Evolutionary conservation across 2,888 invertebrate species (phyloP), one percentile per base, ranked within the genome.

Genomic region (Eledona agricola): DNA sequence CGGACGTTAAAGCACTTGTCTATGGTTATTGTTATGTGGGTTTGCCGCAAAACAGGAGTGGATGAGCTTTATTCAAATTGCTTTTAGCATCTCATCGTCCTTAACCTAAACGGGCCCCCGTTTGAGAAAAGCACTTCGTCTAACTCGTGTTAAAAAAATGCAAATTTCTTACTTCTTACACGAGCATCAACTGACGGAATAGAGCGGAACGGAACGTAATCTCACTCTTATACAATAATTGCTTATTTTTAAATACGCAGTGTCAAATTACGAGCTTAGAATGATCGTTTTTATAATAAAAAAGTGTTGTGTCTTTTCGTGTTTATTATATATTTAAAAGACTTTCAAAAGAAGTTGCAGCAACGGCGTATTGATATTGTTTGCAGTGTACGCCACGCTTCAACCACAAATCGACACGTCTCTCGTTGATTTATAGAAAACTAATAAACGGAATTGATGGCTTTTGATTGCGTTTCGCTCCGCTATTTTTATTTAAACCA

Each of bases 31-130:
- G 23, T 50, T 40, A 25, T 29, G 47, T 28, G 9, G 19, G 28
- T 20, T 28, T 35, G 26, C 31, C 10, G 20, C 40, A 22, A 6
- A 28, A 26, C 4, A 17, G 31, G 15, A 35, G 19, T 25, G 45
- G 19, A 19, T 17, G 12, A 38, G 17, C 17, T 51, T 37, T 35
- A 51, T 51, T 51, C 31, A 51, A 51, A 51, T 51, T 51, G 12
- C 23, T 22, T 45, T 37, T 19, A 29, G 37, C 29, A 51, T 51
- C 26, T 23, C 28, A 42, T 42, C 42, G 16, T 9, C 26, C 26
- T 50, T 28, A 50, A 50, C 34, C 42, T n/a, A 12, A 26, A 42
- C 29, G 26, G 19, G 10, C 43, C 28, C 15, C 11, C 11, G 6
- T 46, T 15, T n/a, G n/a, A n/a, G 15, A 6, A 10, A 23, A 31